These are phyloP conservation scores for Montipora sp. DNA, from an alignment of 64 coral and sea anemone species.

Conservation along the genomic window DNA sequence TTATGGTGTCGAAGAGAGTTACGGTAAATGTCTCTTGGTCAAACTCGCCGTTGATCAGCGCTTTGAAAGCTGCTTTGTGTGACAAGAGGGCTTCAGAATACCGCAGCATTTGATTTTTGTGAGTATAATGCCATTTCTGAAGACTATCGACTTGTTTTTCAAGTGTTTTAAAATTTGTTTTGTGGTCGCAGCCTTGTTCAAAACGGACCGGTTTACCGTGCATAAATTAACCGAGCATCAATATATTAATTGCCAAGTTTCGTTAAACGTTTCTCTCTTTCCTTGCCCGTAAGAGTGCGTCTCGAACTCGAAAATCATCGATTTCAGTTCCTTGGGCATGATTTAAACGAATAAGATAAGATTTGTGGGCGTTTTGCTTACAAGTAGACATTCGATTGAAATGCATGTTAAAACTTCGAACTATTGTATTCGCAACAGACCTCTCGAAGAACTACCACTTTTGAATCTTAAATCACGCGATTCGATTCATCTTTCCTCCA, in stretches of 20 bases:
- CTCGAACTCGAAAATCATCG: background rate
- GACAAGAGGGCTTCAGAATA: background rate
- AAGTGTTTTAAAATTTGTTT: constrained; percentile 6
- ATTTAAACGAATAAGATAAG: background rate
- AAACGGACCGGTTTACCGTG: constrained; percentile 17
- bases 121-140: background rate
- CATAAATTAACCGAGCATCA: constrained; percentile 44
- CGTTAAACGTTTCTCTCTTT: background rate
- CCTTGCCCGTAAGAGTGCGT: background rate
- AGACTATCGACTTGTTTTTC: background rate
- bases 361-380: background rate
- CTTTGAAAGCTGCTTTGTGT: background rate
- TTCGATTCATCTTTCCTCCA: background rate
- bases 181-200: background rate
- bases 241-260: constrained; percentile 44
- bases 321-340: background rate
- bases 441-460: background rate
- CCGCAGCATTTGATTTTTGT: background rate
- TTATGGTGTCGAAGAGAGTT: background rate
- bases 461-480: constrained; percentile 40
- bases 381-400: background rate
- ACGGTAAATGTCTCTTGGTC: background rate
- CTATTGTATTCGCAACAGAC: constrained; percentile 16
- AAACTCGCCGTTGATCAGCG: background rate
- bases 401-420: background rate